phyloP scores from a whole-genome alignment of 2,797 vertebrate species.

The Rhyacichthys aspro region DNA sequence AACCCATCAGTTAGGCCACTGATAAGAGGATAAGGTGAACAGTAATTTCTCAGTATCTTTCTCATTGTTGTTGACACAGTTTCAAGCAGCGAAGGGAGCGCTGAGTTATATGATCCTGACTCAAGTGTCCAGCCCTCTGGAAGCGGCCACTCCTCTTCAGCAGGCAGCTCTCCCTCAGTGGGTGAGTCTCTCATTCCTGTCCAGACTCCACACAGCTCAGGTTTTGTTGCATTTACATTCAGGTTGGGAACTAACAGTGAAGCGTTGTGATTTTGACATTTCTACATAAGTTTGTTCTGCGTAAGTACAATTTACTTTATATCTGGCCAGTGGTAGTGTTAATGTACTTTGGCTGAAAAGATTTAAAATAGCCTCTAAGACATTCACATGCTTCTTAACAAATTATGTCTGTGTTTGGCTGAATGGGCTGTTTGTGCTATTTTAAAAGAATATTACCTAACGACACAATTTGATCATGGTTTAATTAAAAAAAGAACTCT shows the following conservation, averaged over 20 bases:
- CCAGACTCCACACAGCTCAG: conserved; percentile 36
- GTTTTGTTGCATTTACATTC: conserved; percentile 30
- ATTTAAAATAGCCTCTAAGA: conserved; percentile 3
- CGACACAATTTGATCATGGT: not conserved
- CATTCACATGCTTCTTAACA: conserved; percentile 2
- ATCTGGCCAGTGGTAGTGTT: too few relatives aligned
- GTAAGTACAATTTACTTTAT: conserved; percentile 50
- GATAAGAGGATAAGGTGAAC: conserved; percentile 44
- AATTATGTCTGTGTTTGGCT: not conserved
- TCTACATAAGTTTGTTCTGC: conserved; percentile 23
- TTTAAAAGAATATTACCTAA: conserved; percentile 2
- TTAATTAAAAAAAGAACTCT: too few relatives aligned
- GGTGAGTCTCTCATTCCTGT: conserved; percentile 64
- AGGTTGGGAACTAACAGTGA: conserved; percentile 25
- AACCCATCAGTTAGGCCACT: conserved; percentile 12
- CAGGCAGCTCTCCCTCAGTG: conserved; percentile 48
- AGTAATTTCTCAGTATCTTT: conserved; percentile 34
- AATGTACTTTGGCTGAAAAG: not conserved
- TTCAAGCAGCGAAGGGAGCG: conserved; percentile 44
- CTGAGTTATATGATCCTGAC: conserved; percentile 63
- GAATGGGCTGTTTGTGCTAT: conserved; percentile 2
- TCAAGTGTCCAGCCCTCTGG: conserved; percentile 49
- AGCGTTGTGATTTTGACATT: conserved; percentile 24
- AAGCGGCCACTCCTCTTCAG: conserved; percentile 65
- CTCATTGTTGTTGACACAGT: conserved; percentile 72